Percentiles rank a stretch among this genome's conserved stretches.
Conservation (phyloP, 1,140 invertebrate species). For the Drosophila miranda region DNA sequence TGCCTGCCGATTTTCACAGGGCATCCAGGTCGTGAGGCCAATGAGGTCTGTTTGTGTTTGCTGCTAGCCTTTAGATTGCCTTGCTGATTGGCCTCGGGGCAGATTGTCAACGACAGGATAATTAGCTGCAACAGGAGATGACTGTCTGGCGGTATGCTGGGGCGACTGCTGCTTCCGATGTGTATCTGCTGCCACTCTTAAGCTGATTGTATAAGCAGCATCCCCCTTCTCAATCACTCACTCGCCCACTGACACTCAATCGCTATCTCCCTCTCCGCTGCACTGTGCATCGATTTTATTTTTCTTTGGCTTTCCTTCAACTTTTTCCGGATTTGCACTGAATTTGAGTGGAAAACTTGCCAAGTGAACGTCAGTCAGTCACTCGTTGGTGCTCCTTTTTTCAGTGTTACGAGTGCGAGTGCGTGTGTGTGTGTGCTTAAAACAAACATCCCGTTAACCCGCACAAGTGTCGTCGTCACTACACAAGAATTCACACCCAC, state of each 20-base stretch:
- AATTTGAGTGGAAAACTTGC: slow-evolving; percentile 52
- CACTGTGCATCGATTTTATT: slow-evolving; percentile 59
- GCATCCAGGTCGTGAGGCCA: not conserved
- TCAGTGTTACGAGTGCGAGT: no score
- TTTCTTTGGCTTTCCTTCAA: slow-evolving; percentile 10
- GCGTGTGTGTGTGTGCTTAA: slow-evolving; percentile 27
- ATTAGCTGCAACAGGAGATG: slow-evolving; percentile 60
- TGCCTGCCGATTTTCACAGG: slow-evolving; percentile 44
- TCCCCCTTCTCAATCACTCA: slow-evolving; percentile 12
- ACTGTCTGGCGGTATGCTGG: not conserved
- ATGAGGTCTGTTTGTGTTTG: slow-evolving; percentile 27
- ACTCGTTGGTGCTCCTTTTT: not conserved
- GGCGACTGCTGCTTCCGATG: not conserved
- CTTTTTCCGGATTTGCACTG: slow-evolving; percentile 25
- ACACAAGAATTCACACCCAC: slow-evolving; percentile 12
- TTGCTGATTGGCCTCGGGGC: slow-evolving; percentile 36
- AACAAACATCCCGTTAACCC: slow-evolving; percentile 53
- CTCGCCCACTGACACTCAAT: slow-evolving; percentile 11
- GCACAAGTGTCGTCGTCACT: slow-evolving; percentile 31
- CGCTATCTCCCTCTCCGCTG: not conserved
- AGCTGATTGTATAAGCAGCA: slow-evolving; percentile 49
- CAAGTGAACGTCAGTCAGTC: slow-evolving; percentile 44
- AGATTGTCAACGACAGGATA: slow-evolving; percentile 47
- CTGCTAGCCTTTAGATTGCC: slow-evolving; percentile 39
- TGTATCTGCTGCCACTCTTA: slow-evolving; percentile 11